Evolutionary conservation across 35 echinoderm and acorn worm species (phyloP), one percentile per base, ranked within the genome.

Genomic region (Apostichopus japonicus): DNA sequence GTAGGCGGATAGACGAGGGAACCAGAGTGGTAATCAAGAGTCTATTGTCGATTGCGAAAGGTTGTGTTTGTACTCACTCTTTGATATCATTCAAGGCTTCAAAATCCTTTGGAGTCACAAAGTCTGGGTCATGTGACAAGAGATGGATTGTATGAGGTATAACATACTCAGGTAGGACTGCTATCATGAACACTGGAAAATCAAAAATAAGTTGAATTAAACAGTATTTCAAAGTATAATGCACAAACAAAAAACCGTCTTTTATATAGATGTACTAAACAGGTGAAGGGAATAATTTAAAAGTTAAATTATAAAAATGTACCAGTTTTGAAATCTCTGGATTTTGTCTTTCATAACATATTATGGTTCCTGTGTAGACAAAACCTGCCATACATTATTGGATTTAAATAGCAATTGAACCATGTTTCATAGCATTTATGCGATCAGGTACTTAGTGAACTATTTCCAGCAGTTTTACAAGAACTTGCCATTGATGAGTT

Each of bases 71-170:
- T 23, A 98, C 97, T 98, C 90, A 98, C 97, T 98, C 97, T 92
- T 98, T 98, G 61, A 96, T 98, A 73, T 98, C 97, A 54, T 86
- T 92, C 80, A 98, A 65, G 73, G 93, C 94, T 88, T 96, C 95
- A 24, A 96, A 80, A 54, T 98, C 97, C 65, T 94, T 98, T 67
- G 93, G 93, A 6, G 95, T 96, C 9, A 90, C 80, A 65, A 98
- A 96, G 93, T 98, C 97, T 71, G 97, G 97, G 56, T 98, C 97
- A 86, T 98, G 97, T 5, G 97, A 93, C 55, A 98, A 51, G 0
- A 98, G 92, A 70, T 98, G 97, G 55, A 98, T 92, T 52, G 93
- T 94, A 86, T 96, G 95, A 27, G 97, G 97, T 52, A 98, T 93
- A 70, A 98, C 97, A 93, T 98, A 94, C 88, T 98, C 97, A 27